Base-by-base conservation (phyloP, 2,888 invertebrate genomes). In the Latrodectus hesperus region DNA sequence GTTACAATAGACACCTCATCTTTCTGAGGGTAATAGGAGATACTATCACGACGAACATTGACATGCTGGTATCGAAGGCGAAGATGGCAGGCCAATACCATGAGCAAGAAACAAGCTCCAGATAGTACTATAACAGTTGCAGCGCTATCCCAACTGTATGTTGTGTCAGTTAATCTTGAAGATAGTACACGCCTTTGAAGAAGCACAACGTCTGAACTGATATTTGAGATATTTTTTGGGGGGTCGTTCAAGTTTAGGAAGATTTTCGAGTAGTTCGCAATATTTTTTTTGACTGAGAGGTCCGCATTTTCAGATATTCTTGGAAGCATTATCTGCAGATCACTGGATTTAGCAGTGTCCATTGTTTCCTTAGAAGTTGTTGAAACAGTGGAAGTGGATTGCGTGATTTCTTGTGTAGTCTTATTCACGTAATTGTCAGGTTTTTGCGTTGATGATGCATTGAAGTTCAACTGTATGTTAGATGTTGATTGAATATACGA, bases 1-100 rank as follows among this genome's bases (percentile, higher is more conserved):
- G 90, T 90, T n/a, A 90, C 89, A 16, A 91, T 90, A 60, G 90
- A 90, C 49, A 91, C 90, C 74, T 91, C 91, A 73, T 91, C 91
- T 49, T 89, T 88, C 49, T 91, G 91, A 4, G 90, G 90, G 38
- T 88, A 89, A 78, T 91, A 91, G 4, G 91, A 90, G 55, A 91
- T 90, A 80, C 90, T 90, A 51, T 90, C 89, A 67, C 89, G 89
- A 17, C 87, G 38, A 9, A 71, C 77, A 9, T 86, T 82, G 17
- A 84, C 86, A 17, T 84, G 80, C 9, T 82, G 72, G 55, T 79
- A 77, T 14, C 87, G 81, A 12, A 78, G 81, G 9, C 90, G 89
- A 52, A 85, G 84, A 26, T 88, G 88, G 17, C 88, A 84, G 10
- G 82, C 78, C 14, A 72, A 76, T n/a, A 89, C 72, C 53, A 89